These are phyloP conservation scores for Hemiprocne comata DNA, from an alignment of 2,113 vertebrate genomes.

Conservation along the genomic window DNA sequence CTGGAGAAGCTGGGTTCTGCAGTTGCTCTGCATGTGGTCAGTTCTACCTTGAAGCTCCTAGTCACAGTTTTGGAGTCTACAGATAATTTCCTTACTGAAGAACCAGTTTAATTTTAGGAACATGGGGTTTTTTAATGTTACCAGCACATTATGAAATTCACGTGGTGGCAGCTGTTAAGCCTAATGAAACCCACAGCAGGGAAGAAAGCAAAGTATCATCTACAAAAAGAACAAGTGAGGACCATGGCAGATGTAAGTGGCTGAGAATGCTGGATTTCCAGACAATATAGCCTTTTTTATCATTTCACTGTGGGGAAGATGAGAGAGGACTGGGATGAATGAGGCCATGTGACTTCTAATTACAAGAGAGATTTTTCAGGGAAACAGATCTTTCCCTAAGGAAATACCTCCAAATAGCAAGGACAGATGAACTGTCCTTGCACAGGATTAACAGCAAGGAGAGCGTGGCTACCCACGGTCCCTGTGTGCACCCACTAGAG, in stretches of 20 bases:
- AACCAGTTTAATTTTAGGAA: background rate
- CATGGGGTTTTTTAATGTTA: background rate
- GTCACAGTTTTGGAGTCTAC: background rate
- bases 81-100: background rate
- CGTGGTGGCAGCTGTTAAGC: background rate
- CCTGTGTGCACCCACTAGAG: background rate
- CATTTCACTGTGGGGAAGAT: background rate
- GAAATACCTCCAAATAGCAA: background rate
- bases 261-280: background rate
- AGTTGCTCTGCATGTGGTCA: fast-evolving
- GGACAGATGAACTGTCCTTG: background rate
- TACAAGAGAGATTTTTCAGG: background rate
- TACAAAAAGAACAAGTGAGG: background rate
- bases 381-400: background rate
- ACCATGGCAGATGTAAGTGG: background rate
- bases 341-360: background rate
- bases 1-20: background rate
- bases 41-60: background rate
- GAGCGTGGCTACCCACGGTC: background rate
- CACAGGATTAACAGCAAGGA: background rate
- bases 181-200: conserved; percentile 14
- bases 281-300: background rate
- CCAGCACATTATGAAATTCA: background rate
- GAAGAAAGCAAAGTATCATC: background rate
- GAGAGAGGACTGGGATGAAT: background rate